Base-by-base conservation (phyloP, 2,113 vertebrate species). In the Nyctibius bracteatus region DNA sequence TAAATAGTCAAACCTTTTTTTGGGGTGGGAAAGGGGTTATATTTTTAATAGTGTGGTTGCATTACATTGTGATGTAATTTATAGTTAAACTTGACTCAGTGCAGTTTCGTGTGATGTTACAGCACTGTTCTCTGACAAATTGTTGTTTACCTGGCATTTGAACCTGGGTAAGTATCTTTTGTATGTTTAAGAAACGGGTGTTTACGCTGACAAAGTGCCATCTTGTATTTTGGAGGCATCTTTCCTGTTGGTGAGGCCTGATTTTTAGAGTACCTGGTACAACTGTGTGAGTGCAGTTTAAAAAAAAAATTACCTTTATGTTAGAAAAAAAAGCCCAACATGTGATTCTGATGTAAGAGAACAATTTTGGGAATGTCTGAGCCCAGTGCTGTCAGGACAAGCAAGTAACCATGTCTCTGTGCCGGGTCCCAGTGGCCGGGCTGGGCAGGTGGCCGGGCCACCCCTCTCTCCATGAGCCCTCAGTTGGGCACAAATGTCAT, bases 391-490 rank as follows among this genome's bases (percentile, higher is more conserved):
- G 51, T 41, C 37, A 23, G 49, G 67, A 51, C 25, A 22, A 49
- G 41, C 0, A 2, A 37, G 25, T 52, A 25, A 6, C 20, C 0
- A 0, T 0, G 2, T 31, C 43, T 43, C 18, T 54, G 58, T 51
- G 65, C 33, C 1, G 0, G 37, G 14, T 59, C 6, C 22, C 22
- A 2, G 1, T 25, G 44, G 3, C 27, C 0, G 1, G 4, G n/a
- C 39, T 16, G 25, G 37, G 37, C 30, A 18, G 24, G 39, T 54
- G 49, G 19, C 63, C 1, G 1, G 33, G 44, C 21, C 49, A 16
- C n/a, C 22, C 19, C 61, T 63, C 61, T 63, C n/a, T 68, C 39
- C 37, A 10, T 0, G 11, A 71, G 30, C 33, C 39, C 51, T 41
- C 28, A 4, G 14, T 14, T 81, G 68, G 49, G n/a, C 27, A 5